These are phyloP conservation scores for Trisateles emortualis DNA, from an alignment of 2,888 invertebrate genomes.

Conservation along the genomic window DNA sequence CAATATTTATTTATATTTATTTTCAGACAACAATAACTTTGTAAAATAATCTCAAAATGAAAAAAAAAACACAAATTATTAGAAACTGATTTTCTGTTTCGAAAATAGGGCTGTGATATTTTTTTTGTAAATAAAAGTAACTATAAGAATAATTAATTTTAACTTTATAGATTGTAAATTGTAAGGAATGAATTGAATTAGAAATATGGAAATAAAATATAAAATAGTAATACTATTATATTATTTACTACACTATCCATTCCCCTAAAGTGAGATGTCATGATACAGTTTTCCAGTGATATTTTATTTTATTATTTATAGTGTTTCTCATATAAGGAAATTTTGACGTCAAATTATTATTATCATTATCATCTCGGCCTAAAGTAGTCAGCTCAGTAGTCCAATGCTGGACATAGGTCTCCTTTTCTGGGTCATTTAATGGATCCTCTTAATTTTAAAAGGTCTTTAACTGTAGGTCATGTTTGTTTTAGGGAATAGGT, in stretches of 20 bases:
- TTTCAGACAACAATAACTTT: not conserved
- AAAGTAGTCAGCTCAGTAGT: too few relatives aligned
- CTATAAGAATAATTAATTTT: not conserved
- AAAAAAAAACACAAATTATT: not conserved
- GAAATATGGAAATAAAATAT: not conserved
- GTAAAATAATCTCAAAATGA: not conserved
- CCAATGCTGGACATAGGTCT: too few relatives aligned
- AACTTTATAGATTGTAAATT: not conserved
- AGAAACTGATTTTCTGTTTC: slow-evolving; percentile 32
- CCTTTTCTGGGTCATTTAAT: too few relatives aligned
- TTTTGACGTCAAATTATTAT: too few relatives aligned
- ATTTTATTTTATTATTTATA: too few relatives aligned
- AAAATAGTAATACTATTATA: not conserved
- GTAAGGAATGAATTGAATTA: not conserved
- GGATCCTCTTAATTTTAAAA: too few relatives aligned
- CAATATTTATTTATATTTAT: not conserved
- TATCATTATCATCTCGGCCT: too few relatives aligned
- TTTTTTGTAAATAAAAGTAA: slow-evolving; percentile 24
- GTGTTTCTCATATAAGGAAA: too few relatives aligned
- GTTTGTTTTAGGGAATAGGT: too few relatives aligned
- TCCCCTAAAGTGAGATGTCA: too few relatives aligned
- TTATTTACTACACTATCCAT: not conserved
- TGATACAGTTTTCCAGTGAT: too few relatives aligned
- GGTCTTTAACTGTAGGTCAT: too few relatives aligned
- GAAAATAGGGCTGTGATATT: slow-evolving; percentile 36